phyloP scores from a whole-genome alignment of 2,113 vertebrate species.

The Desmodus rotundus region DNA sequence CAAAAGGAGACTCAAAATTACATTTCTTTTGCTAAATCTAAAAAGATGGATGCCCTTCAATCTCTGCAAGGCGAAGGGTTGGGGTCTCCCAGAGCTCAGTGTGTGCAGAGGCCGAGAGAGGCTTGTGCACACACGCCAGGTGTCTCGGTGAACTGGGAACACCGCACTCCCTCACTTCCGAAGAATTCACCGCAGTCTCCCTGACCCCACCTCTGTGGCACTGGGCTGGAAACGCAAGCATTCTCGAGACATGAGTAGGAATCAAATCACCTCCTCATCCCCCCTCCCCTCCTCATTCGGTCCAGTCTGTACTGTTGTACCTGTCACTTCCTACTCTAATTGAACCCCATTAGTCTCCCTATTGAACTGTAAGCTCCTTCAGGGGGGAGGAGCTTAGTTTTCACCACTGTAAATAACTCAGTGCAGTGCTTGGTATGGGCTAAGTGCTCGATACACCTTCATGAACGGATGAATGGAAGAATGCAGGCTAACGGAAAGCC shows the following conservation, averaged over 20 bases:
- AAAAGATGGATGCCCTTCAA: neutral
- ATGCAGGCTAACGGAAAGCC: neutral
- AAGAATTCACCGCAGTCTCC: neutral
- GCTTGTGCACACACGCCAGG: too few species aligned
- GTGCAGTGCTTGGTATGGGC: neutral
- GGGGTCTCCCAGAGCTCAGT: neutral
- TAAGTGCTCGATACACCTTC: neutral
- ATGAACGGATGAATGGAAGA: too few species aligned
- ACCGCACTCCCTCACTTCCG: neutral
- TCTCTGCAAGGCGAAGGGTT: neutral
- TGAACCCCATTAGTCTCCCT: neutral
- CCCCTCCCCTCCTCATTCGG: neutral
- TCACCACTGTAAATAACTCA: neutral
- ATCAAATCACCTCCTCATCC: neutral
- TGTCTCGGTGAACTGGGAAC: neutral
- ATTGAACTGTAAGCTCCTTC: neutral
- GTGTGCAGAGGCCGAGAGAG: neutral
- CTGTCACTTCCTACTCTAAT: neutral
- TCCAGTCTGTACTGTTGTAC: neutral
- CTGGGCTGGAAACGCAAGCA: neutral
- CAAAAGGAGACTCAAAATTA: neutral
- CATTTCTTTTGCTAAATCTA: neutral
- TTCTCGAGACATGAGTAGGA: neutral
- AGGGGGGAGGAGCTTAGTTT: neutral
- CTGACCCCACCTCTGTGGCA: neutral